Evolutionary conservation across 2,888 invertebrate species (phyloP), one percentile per base, ranked within the genome.

Genomic region (Agonopterix heracliana): DNA sequence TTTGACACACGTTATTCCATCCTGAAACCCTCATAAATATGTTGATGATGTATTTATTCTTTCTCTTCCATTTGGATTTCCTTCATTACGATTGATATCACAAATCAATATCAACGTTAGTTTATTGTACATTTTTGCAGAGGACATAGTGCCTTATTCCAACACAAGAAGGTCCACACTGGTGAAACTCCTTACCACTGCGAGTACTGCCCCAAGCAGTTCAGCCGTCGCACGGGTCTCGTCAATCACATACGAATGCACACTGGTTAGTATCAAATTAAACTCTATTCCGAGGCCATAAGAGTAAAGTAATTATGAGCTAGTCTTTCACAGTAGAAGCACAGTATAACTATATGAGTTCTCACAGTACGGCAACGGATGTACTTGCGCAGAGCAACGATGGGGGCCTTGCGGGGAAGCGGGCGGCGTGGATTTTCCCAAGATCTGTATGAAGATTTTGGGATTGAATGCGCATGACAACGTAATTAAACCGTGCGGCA

Each of bases 111-210:
- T 1, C n/a, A 5, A 38, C 26, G 1, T 38, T 4, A 10, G 4
- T 38, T 38, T n/a, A 9, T 10, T 38, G 11, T 38, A 38, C 4
- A n/a, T 38, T 47, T 38, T 68, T 61, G 0, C 71, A 88, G 88
- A 61, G 88, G 84, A 1, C 80, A 88, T 69, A 88, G 88, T 43
- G 87, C 85, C 1, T 53, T 88, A 34, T 86, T 80, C 51, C 88
- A 86, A 54, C 88, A 88, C 55, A 81, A 70, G 53, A 78, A 75
- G 43, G 64, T 79, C 0, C 88, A 88, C 49, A 74, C 81, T 0
- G 81, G 83, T 0, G 86, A 83, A 57, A 83, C 79, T 0, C 84
- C 88, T 0, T 88, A 83, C 65, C 84, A 85, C 59, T 88, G 88
- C 57, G 82, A 85, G 45, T 88, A 78, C 55, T 88, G 88, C 45